Percentiles rank a stretch among this genome's conserved stretches.
These are phyloP conservation scores for Mus spicilegus DNA, from an alignment of 2,113 vertebrate genomes.

Conservation along the genomic window DNA sequence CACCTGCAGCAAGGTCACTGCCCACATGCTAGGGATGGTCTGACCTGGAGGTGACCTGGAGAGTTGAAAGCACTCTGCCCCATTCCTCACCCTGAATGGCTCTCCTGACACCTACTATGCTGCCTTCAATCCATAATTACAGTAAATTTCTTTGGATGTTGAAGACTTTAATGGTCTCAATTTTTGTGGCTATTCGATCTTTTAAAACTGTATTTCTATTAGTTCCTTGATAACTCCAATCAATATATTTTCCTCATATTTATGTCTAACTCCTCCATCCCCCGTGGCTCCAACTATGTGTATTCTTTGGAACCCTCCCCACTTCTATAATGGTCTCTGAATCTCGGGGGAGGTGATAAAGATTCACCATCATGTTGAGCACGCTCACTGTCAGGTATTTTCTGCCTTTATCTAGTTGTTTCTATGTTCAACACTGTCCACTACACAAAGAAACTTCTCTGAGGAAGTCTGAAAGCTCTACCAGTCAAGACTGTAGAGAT, in stretches of 20 bases:
- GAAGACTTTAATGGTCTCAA: background rate
- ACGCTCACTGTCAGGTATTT: background rate
- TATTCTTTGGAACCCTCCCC: no score
- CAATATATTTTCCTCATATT: background rate
- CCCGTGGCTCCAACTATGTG: background rate
- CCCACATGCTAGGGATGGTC: background rate
- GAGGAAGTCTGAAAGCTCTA: background rate
- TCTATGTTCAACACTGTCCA: background rate
- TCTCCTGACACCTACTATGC: background rate
- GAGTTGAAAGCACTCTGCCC: background rate
- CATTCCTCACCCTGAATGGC: background rate
- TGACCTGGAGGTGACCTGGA: slow-evolving; percentile 53
- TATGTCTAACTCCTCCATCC: background rate
- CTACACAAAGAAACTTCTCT: background rate
- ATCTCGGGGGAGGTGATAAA: background rate
- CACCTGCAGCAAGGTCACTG: slow-evolving; percentile 57
- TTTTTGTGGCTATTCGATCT: background rate
- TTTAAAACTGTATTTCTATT: background rate
- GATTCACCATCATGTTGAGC: background rate
- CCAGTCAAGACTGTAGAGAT: background rate
- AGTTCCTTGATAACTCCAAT: background rate
- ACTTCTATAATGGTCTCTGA: background rate
- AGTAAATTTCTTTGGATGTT: background rate
- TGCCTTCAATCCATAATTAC: background rate
- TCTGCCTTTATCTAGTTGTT: background rate